Base-by-base conservation (phyloP, 1,140 invertebrate genomes). In the Trachelipus rathkii region DNA sequence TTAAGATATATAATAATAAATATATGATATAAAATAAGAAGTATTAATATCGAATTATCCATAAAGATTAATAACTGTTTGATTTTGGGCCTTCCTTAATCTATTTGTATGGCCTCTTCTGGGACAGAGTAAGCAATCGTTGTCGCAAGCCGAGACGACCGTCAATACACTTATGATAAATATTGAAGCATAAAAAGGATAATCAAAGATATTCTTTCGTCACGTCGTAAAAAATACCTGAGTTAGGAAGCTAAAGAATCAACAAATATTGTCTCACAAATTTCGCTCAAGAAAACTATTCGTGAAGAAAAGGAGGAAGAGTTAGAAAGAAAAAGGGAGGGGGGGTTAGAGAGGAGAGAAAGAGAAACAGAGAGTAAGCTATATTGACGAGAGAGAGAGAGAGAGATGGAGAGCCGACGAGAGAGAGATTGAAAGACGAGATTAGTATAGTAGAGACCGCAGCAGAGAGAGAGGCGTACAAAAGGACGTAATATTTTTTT, bases 131-230 rank as follows among this genome's bases (percentile, higher is more conserved):
- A 60, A 60, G 50, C 50, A 19, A 60, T 60, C 19, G 50, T n/a
- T n/a, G 50, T 19, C 33, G 33, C 6, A 33, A n/a, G 50, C 19
- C 50, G 19, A 60, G 50, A 15, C 11, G 50, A 60, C 50, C 11
- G 19, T 60, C 11, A 60, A 60, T 3, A 13, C 50, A 60, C n/a
- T n/a, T n/a, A n/a, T n/a, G n/a, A 60, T 60, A 60, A 60, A 60
- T 60, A n/a, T 60, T 60, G 19, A 60, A 19, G 50, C 50, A 60
- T 60, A 60, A 60, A 60, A 60, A 60, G 50, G 50, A 60, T n/a
- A n/a, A 60, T 60, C 50, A 60, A 19, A 13, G 50, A 19, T 15
- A 19, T 60, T 60, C 50, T 60, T 13, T 50, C 19, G 50, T 33
- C 33, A n/a, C 33, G 33, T 60, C 50, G 50, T 60, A 60, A 60